Evolutionary conservation across 2,113 vertebrate species (phyloP).

Genomic region (Scomber scombrus): DNA sequence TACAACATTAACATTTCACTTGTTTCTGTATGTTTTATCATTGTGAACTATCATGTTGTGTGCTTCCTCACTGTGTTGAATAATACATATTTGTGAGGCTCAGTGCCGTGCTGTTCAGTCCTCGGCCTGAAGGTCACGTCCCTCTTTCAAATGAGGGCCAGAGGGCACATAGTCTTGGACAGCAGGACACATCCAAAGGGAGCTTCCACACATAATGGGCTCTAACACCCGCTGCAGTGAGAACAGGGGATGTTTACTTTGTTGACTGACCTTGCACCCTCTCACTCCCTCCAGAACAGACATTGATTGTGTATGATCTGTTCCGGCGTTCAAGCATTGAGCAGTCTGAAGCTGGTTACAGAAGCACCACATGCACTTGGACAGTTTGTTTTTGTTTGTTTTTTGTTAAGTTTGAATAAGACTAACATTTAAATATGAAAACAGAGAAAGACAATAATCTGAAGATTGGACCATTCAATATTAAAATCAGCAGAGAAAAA

Average conservation of each 20-base stretch:
- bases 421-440: no score
- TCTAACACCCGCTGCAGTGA: conserved; percentile 42
- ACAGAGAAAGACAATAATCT: no score
- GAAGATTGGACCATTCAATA: no score
- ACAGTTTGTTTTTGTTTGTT: not conserved
- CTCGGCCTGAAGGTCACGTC: conserved; percentile 50
- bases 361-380: conserved; percentile 14
- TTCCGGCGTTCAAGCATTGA: not conserved
- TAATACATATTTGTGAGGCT: conserved; percentile 26
- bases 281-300: conserved; percentile 38
- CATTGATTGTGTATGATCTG: conserved; percentile 58
- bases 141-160: conserved; percentile 61
- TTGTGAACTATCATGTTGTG: not conserved
- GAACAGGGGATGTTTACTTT: conserved; percentile 57
- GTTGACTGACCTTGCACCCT: conserved; percentile 66
- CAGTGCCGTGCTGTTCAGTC: conserved; percentile 18
- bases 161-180: conserved; percentile 56
- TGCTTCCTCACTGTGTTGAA: conserved; percentile 20
- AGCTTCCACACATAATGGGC: conserved; percentile 56
- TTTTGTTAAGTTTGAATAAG: no score
- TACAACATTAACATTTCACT: not conserved
- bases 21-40: conserved; percentile 1
- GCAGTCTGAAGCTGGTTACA: conserved; percentile 22
- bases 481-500: no score
- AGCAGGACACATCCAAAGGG: conserved; percentile 55